A percentile compares a stretch with the other conserved stretches of the same genome.
Conservation (phyloP, 2,797 vertebrate species). For the Spea hammondii region DNA sequence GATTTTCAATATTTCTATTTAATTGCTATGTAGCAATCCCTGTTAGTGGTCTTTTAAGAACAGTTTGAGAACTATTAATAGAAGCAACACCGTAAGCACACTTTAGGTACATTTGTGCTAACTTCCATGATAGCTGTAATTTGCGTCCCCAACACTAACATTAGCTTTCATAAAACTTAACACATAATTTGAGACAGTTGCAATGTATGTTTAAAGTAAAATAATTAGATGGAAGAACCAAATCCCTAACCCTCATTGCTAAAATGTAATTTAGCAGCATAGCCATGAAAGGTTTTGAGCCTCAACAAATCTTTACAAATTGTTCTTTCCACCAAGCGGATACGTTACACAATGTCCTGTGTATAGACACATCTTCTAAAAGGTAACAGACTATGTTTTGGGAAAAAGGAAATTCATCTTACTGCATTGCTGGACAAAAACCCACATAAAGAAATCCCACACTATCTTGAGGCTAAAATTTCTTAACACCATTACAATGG, state of each 20-base stretch:
- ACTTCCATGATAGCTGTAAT: too few species aligned
- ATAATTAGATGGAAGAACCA: neutral
- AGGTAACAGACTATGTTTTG: neutral
- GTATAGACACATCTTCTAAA: neutral
- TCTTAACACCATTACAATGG: too few species aligned
- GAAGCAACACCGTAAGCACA: too few species aligned
- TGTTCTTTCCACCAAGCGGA: neutral
- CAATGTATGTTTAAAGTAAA: neutral
- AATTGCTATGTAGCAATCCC: too few species aligned
- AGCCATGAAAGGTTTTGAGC: neutral
- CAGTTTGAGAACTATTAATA: too few species aligned
- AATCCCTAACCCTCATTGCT: neutral
- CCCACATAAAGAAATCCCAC: too few species aligned
- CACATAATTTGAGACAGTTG: neutral
- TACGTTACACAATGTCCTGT: neutral
- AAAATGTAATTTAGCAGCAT: neutral
- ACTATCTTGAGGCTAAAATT: too few species aligned
- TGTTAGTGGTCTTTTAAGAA: too few species aligned
- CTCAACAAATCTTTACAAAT: neutral
- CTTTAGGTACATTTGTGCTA: too few species aligned
- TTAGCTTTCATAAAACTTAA: neutral
- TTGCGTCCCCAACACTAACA: neutral
- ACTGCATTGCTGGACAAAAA: too few species aligned
- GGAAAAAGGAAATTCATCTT: neutral
- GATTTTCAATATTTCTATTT: too few species aligned